phyloP scores from a whole-genome alignment of 2,888 invertebrate genomes.

The Erpobdella octoculata region DNA sequence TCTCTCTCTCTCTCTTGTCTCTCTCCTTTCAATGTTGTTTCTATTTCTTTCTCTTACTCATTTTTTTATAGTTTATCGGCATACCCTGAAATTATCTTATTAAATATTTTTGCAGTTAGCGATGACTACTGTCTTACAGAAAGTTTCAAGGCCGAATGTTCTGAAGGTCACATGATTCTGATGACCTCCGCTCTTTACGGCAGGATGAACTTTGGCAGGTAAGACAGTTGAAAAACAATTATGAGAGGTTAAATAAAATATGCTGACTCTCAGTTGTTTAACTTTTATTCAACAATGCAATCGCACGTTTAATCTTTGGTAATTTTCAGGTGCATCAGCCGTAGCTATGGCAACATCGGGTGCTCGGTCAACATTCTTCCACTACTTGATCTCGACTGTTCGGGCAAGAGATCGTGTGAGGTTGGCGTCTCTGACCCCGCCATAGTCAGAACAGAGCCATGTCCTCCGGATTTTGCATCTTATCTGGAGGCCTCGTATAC shows the following conservation, averaged over 20 bases:
- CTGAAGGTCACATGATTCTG: slow-evolving; percentile 21
- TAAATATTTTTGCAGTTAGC: neutral
- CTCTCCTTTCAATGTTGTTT: neutral
- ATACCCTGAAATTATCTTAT: neutral
- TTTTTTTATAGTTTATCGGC: neutral
- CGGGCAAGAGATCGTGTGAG: slow-evolving; percentile 30
- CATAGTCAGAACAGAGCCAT: slow-evolving; percentile 34
- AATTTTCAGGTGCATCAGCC: slow-evolving; percentile 22
- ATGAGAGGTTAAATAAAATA: too few species aligned
- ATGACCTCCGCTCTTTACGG: slow-evolving; percentile 27
- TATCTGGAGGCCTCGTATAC: slow-evolving; percentile 31
- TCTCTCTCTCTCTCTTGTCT: slow-evolving; percentile 12
- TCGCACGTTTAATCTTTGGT: neutral
- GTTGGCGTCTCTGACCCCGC: slow-evolving; percentile 33
- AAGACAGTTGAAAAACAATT: neutral
- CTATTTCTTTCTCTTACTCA: neutral
- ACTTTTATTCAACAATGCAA: neutral
- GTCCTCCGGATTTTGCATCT: slow-evolving; percentile 33
- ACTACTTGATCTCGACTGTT: slow-evolving; percentile 32
- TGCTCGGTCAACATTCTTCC: slow-evolving; percentile 27
- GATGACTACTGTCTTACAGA: slow-evolving; percentile 30
- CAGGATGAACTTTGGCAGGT: slow-evolving; percentile 29
- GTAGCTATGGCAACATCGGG: slow-evolving; percentile 29
- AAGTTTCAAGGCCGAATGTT: slow-evolving; percentile 24
- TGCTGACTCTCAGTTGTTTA: too few species aligned